Evolutionary conservation across 2,113 vertebrate genomes (phyloP), one percentile per base, ranked within the genome.

Genomic region (Salvator merianae): DNA sequence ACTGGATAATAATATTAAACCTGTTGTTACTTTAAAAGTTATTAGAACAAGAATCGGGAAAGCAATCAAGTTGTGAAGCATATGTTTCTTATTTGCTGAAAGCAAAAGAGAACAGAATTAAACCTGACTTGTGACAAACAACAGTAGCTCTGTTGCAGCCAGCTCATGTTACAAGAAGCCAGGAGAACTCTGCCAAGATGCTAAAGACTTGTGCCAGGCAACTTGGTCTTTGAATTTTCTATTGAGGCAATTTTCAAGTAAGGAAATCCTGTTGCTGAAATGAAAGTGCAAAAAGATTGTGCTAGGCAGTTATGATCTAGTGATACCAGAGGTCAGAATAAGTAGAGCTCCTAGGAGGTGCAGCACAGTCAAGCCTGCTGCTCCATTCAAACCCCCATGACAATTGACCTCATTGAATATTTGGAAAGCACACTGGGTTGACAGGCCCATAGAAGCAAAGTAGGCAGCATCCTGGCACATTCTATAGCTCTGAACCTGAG

Each of bases 41-140:
- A 75, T 83, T 66, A 68, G n/a, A 18, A 50, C 13, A 66, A 76
- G 40, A 38, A 68, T 38, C 53, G 32, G 18, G 26, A 83, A 83
- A 83, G 14, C 32, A 30, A 7, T 47, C 65, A 80, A 68, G 30
- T 69, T 80, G 65, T 69, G 63, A 80, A 68, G 28, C 63, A 68
- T 80, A 69, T 80, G 63, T 68, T 80, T 69, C 43, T 6, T 82
- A 66, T 83, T 83, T 83, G 75, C 20, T 83, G 72, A 66, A 83
- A 76, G 20, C 50, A 65, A 69, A 80, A 22, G 65, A 47, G 65
- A 76, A 76, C 72, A 75, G 34, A 76, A 83, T 68, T 76, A 76
- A 76, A 76, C 47, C 62, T 76, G 74, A 76, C 79, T 81, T 81
- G 47, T 38, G 47, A 59, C 68, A 71, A 30, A 71, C 47, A 81